Evolutionary conservation across 2,797 vertebrate genomes (phyloP).

Genomic region (Karalla daura): DNA sequence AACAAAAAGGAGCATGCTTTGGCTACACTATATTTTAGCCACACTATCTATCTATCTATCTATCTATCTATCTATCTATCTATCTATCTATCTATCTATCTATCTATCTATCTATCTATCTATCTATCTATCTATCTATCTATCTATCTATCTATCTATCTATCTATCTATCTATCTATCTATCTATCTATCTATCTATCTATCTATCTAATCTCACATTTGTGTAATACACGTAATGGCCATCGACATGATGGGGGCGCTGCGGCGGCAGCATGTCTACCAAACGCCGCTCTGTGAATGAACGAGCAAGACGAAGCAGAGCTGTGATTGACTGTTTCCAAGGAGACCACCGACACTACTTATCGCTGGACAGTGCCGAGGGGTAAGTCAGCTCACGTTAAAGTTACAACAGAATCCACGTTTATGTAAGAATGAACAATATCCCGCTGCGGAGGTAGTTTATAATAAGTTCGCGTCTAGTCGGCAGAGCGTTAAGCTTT

Average conservation of each 20-base stretch:
- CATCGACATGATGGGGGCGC: constrained; percentile 18
- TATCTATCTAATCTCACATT: no score
- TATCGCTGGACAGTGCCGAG: constrained; percentile 26
- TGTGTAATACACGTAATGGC: no score
- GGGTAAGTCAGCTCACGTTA: constrained; percentile 47
- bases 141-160: no score
- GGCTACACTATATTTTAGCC: no score
- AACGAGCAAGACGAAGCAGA: constrained; percentile 53
- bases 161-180: no score
- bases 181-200: no score
- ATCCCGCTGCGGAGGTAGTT: accelerated
- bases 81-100: no score
- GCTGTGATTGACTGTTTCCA: constrained; percentile 64
- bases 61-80: no score
- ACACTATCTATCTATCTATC: no score
- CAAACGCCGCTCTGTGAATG: neutral
- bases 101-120: no score
- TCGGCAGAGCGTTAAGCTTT: neutral
- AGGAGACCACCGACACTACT: constrained; percentile 63
- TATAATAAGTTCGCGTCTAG: accelerated
- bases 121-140: no score
- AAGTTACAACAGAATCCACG: neutral
- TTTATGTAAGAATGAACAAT: neutral
- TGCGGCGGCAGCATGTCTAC: accelerated
- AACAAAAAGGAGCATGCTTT: no score